Base-by-base conservation (phyloP, 2,888 invertebrate genomes). In the Xestia ashworthii region DNA sequence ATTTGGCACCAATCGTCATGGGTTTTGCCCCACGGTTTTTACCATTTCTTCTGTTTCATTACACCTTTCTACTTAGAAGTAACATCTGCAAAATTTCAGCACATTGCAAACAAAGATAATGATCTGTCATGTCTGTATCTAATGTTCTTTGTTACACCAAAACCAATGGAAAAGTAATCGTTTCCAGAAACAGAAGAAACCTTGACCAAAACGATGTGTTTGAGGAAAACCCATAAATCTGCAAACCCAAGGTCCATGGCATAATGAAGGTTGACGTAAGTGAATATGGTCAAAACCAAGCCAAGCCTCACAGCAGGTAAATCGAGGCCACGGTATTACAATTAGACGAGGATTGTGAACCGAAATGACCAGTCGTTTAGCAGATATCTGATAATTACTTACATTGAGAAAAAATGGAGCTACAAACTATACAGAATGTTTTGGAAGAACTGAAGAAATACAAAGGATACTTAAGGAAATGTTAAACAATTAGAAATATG, bases 241-340 rank as follows among this genome's bases (percentile, higher is more conserved):
- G 86, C 78, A 64, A 80, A 71, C 75, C 66, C 86, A 86, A 88
- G 88, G 88, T 76, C 62, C 6, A 55, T 75, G 68, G 71, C 82
- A 85, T 76, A 85, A 88, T 88, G 83, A 78, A 62, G 74, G 67
- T 81, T 80, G 81, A 83, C 83, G 80, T 87, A 81, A 81, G 81
- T 79, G 78, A 82, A 86, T 88, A 85, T 83, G 80, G 77, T 60
- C 74, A 64, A 83, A 80, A 74, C 50, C 71, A 80, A 79, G 75
- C 71, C 78, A 83, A 86, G 75, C 82, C 82, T 77, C 70, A 78
- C 86, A 85, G 87, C 71, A 85, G 55, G 73, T 72, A 81, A 84
- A 87, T 83, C 83, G 85, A 89, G 90, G 90, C 72, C 89, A 46
- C 71, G 53, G 68, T 82, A 81, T 80, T 81, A 68, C 80, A 82